Percentiles rank a stretch among this genome's conserved stretches.
Conservation (phyloP, 2,113 vertebrate genomes). For the Alexandromys fortis region DNA sequence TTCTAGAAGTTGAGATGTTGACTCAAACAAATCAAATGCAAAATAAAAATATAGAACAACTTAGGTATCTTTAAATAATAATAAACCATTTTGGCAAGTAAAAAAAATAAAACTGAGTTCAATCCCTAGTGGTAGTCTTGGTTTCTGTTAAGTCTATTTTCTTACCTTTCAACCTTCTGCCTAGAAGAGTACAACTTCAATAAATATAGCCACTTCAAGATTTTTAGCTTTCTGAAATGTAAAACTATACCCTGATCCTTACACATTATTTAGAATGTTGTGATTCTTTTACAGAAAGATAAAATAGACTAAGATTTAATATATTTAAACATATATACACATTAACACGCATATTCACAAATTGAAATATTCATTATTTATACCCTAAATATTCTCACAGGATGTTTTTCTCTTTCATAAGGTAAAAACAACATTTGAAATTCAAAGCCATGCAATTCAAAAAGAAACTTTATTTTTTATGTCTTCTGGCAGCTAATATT, state of each 20-base stretch:
- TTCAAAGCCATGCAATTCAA: slow-evolving; percentile 80
- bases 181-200: neutral
- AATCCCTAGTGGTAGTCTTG: neutral
- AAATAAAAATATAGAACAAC: neutral
- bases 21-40: neutral
- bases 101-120: neutral
- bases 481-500: slow-evolving; percentile 81
- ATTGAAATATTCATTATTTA: neutral
- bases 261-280: neutral
- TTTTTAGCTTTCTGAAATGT: neutral
- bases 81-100: neutral
- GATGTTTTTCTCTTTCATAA: slow-evolving; percentile 69
- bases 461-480: slow-evolving; percentile 79
- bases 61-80: neutral
- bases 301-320: neutral
- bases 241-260: neutral
- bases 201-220: neutral
- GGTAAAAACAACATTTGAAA: slow-evolving; percentile 78
- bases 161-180: neutral
- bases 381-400: neutral
- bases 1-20: neutral
- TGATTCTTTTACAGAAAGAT: neutral
- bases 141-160: neutral
- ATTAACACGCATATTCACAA: neutral
- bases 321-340: neutral